Evolutionary conservation across 2,113 vertebrate genomes (phyloP), one percentile per base, ranked within the genome.

Genomic region (Chloropsis cyanopogon): DNA sequence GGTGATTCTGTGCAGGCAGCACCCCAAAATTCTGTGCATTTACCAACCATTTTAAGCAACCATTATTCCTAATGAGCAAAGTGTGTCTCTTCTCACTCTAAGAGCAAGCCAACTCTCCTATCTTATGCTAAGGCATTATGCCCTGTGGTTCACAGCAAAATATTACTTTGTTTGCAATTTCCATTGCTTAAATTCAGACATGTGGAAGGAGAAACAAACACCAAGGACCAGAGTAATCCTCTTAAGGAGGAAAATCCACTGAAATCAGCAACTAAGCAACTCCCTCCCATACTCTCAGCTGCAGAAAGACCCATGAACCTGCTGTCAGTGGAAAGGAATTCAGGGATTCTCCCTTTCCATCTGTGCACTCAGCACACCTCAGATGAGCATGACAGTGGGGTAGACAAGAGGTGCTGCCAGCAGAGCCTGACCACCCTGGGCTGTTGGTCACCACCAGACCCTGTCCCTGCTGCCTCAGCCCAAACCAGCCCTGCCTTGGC

Each of bases 371-470:
- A 76, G 21, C 29, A 56, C 6, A 2, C 1, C 22, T 33, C 69
- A 47, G 33, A 7, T 9, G 10, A 57, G 12, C 29, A 12, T 4
- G 29, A 4, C 21, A 64, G 25, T 1, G 28, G 33, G 19, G 9
- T 1, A 42, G 31, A 33, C 21, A 7, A 59, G 9, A 77, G 19
- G 5, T 11, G 12, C 8, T 29, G 29, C 63, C 49, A 47, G 35
- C 0, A 64, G 39, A 89, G 19, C 39, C 63, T 39, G 53, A 7
- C 8, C 25, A 37, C 8, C 5, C 31, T 14, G 28, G 2, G 0
- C 0, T n/a, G 6, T 4, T 53, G 2, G 6, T n/a, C 39, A 37
- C 13, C n/a, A 31, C 9, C 15, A 4, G 5, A n/a, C 1, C 2
- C 20, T 21, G 10, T 4, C 24, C 2, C 41, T 69, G 16, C 53